A percentile compares a stretch with the other conserved stretches of the same genome.
Evolutionary conservation across 2,113 vertebrate species (phyloP).

Genomic region (Herpailurus yagouaroundi): DNA sequence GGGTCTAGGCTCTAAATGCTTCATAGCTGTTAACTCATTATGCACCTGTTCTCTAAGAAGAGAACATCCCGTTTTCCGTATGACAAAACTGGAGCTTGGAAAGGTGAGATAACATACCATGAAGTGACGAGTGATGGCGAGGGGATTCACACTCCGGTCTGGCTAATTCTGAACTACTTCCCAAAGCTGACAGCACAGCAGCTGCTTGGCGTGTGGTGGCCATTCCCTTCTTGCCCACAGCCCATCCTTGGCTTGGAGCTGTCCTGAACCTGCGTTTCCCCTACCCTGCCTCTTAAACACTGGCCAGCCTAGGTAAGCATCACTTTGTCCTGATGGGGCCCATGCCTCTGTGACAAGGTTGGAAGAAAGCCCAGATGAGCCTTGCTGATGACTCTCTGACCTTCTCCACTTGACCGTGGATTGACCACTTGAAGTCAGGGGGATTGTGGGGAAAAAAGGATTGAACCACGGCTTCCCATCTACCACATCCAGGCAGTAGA

Average conservation of each 20-base stretch:
- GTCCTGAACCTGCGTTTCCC: neutral
- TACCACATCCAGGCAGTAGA: neutral
- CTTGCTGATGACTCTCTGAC: constrained; percentile 56
- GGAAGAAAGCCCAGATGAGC: constrained; percentile 67
- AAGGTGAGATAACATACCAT: neutral
- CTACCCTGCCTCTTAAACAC: neutral
- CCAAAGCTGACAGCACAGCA: neutral
- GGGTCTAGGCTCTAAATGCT: neutral
- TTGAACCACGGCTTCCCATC: neutral
- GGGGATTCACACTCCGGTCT: neutral
- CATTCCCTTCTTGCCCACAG: neutral
- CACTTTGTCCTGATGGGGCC: constrained; percentile 50
- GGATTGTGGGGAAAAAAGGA: neutral
- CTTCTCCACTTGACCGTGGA: neutral
- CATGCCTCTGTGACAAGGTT: neutral
- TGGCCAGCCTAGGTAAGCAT: constrained; percentile 44
- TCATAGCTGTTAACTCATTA: neutral
- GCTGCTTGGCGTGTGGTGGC: neutral
- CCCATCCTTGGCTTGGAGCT: neutral
- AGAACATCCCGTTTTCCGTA: neutral
- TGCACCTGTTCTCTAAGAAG: neutral
- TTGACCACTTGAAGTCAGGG: constrained; percentile 5
- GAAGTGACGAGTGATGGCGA: neutral
- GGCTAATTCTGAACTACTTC: neutral
- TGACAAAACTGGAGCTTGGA: neutral